Base-by-base conservation (phyloP, 1,140 invertebrate genomes). In the Drosophila subobscura region DNA sequence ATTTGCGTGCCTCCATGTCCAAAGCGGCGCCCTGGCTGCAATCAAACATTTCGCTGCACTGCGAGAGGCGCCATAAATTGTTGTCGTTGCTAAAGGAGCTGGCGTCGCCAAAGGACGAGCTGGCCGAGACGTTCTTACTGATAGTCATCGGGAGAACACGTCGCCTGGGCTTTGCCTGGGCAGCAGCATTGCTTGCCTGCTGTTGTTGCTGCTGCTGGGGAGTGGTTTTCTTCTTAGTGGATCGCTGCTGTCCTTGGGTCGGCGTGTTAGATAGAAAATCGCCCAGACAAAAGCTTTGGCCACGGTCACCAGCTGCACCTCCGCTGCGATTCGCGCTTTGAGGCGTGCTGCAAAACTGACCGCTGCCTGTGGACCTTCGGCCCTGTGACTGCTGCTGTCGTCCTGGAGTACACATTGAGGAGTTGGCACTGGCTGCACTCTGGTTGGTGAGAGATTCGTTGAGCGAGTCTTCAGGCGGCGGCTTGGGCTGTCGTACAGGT, bases 61-160 rank as follows among this genome's bases (percentile, higher is more conserved):
- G 81, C 0, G 77, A 73, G 40, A 91, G 70, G 14, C 86, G 67
- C 40, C 76, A 70, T 5, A 91, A 45, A 53, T 91, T 91, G 29
- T 91, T 91, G 8, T 91, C 91, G 42, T 85, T 80, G 51, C 90
- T 91, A 56, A 91, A 91, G 10, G 90, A 89, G 42, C 86, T 89
- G 29, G 76, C 79, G 20, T 75, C 81, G 1, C 86, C 89, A 65
- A 91, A 91, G 6, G 78, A 66, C 5, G 58, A 58, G 49, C 46
- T 55, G 8, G 58, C 52, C 0, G 77, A 79, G 3, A 70, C 80
- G 51, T 70, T 81, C 27, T 74, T 85, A 42, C 79, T 85, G 5
- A 91, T 78, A 7, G 85, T 90, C 64, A 75, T 91, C 14, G 91
- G 91, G 5, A 90, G 51, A 2, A 91, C 90, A 29, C 91, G 76